Evolutionary conservation across 2,113 vertebrate species (phyloP).

Genomic region (Orthonyx spaldingii): DNA sequence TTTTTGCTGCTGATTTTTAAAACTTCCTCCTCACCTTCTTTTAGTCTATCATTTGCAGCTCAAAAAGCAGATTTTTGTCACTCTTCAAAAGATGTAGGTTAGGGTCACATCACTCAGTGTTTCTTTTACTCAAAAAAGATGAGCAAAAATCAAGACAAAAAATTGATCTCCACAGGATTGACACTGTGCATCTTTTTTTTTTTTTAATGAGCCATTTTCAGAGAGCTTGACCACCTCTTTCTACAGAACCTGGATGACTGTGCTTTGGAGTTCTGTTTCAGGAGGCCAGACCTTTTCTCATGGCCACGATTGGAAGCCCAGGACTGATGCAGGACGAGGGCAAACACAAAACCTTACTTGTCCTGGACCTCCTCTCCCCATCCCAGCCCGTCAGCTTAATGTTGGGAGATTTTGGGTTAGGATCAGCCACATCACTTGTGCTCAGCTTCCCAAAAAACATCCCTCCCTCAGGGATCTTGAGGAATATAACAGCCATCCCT

Average conservation of each 20-base stretch:
- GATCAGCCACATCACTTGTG: not conserved
- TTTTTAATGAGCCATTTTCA: not conserved
- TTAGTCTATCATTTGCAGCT: not conserved
- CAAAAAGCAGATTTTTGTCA: not conserved
- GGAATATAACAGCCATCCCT: not conserved
- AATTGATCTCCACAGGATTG: not conserved
- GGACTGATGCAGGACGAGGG: not conserved
- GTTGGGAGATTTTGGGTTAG: not conserved
- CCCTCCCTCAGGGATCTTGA: not conserved
- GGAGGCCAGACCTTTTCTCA: not conserved
- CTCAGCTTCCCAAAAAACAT: not conserved
- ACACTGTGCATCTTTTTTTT: not conserved
- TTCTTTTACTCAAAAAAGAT: not conserved
- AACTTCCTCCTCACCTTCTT: not conserved
- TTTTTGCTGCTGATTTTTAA: not conserved
- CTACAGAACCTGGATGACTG: not conserved
- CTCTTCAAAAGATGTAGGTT: not conserved
- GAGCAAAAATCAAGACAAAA: not conserved
- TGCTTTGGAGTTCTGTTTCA: not conserved
- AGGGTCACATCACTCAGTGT: not conserved
- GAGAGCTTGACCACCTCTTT: not conserved
- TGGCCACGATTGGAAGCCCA: not conserved
- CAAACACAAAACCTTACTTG: not conserved
- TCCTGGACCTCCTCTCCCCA: not conserved
- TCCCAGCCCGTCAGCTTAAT: not conserved